These are phyloP conservation scores for Teinopalpus imperialis DNA, from an alignment of 2,888 invertebrate species.

Conservation along the genomic window DNA sequence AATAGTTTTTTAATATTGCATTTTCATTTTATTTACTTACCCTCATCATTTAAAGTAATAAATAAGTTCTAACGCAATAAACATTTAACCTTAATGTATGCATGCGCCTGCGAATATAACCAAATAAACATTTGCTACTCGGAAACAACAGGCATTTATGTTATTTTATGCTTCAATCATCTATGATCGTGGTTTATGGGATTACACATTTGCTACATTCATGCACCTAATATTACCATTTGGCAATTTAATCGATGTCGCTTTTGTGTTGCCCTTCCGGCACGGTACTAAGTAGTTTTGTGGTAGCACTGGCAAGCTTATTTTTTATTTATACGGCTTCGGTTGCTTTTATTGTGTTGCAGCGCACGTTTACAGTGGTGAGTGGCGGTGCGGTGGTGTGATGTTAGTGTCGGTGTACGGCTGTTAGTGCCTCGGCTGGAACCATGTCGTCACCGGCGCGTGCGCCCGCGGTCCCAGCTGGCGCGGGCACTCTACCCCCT, in stretches of 20 bases:
- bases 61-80: too few relatives aligned
- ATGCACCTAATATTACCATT: conserved; percentile 5
- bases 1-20: too few relatives aligned
- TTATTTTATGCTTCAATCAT: background rate
- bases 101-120: conserved; percentile 1
- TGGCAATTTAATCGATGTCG: conserved; percentile 13
- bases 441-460: conserved; percentile 40
- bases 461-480: conserved; percentile 54
- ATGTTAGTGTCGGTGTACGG: conserved; percentile 46
- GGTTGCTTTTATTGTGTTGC: conserved; percentile 73
- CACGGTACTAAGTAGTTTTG: conserved; percentile 35
- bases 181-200: background rate
- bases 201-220: conserved; percentile 1
- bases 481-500: conserved; percentile 70
- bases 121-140: conserved; percentile 14
- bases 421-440: conserved; percentile 45
- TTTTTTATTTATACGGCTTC: conserved; percentile 72
- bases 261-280: conserved; percentile 35
- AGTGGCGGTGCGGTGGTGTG: conserved; percentile 57
- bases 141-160: conserved; percentile 12
- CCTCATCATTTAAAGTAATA: too few relatives aligned
- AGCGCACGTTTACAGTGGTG: conserved; percentile 71
- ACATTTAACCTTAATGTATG: too few relatives aligned
- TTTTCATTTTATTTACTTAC: too few relatives aligned
- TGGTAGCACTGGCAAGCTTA: conserved; percentile 52